phyloP scores from a whole-genome alignment of 2,888 invertebrate species.

The Synanthedon andrenaeformis region DNA sequence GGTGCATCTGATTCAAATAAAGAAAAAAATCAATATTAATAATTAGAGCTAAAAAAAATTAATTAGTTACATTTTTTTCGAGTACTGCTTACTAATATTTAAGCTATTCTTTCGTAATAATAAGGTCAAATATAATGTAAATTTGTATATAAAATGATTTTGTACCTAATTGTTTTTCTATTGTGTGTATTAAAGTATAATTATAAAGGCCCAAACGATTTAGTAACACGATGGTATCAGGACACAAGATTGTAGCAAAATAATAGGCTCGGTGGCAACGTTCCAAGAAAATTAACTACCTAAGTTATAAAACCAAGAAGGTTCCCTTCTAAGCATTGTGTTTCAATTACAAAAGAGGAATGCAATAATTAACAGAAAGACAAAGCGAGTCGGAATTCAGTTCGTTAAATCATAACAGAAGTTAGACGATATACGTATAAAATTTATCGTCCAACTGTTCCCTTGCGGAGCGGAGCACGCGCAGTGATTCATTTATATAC shows the following conservation, averaged over 20 bases:
- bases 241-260: not conserved
- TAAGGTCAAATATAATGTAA: too few species aligned
- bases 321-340: conserved; percentile 4
- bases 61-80: too few species aligned
- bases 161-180: too few species aligned
- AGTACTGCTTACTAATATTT: too few species aligned
- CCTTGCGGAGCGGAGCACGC: conserved; percentile 28
- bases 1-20: conserved; percentile 78
- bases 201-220: not conserved
- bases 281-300: not conserved
- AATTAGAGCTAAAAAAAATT: not conserved
- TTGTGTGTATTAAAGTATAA: too few species aligned
- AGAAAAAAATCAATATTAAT: not conserved
- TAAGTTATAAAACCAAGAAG: not conserved
- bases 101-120: too few species aligned
- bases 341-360: conserved; percentile 24
- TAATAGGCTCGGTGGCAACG: too few species aligned
- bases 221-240: not conserved
- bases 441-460: conserved; percentile 51
- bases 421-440: conserved; percentile 50
- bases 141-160: too few species aligned
- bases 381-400: conserved; percentile 41
- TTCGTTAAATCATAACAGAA: conserved; percentile 62
- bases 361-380: conserved; percentile 43
- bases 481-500: conserved; percentile 51